Base-by-base conservation (phyloP, 2,888 invertebrate genomes). In the Margaritifera margaritifera region DNA sequence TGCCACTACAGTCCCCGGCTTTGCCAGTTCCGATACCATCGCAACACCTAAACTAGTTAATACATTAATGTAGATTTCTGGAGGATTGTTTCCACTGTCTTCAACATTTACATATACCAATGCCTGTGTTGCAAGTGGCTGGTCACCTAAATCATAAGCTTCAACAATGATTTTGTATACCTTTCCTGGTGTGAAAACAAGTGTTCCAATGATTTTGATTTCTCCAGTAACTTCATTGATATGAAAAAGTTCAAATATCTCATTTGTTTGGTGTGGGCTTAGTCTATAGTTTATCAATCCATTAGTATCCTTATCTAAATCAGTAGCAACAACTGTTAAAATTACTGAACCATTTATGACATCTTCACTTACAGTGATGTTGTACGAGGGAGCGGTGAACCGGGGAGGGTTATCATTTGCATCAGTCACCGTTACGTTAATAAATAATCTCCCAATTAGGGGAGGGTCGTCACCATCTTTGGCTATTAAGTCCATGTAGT, bases 41-140 rank as follows among this genome's bases (percentile, higher is more conserved):
- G 80, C 83, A 3, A 66, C 72, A 24, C 62, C 64, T 25, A 68
- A 66, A 53, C 66, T 69, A 20, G 82, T 81, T 55, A 86, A 69
- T 24, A 82, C 68, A 66, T 83, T 83, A 24, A 83, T 74, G 52
- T 80, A 80, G 27, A 85, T 83, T 27, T 95, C 92, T 0, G 98
- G 97, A 8, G 97, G 96, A 89, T 97, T 97, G 89, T 98, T 98
- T 90, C 97, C 97, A 90, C 96, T 96, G 71, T 90, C 90, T 85
- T 96, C 95, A 19, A 98, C 94, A n/a, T 64, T 78, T 1, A 84
- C 78, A 60, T 71, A 71, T 11, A 86, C 82, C 5, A 77, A 72
- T 15, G 84, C 78, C 66, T 84, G 80, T 20, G 83, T 74, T 6
- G 80, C 77, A 22, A 81, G 66, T 22, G 83, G 77, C 20, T 83